These are phyloP conservation scores for Dascyllus trimaculatus DNA, from an alignment of 2,113 vertebrate genomes.

Conservation along the genomic window DNA sequence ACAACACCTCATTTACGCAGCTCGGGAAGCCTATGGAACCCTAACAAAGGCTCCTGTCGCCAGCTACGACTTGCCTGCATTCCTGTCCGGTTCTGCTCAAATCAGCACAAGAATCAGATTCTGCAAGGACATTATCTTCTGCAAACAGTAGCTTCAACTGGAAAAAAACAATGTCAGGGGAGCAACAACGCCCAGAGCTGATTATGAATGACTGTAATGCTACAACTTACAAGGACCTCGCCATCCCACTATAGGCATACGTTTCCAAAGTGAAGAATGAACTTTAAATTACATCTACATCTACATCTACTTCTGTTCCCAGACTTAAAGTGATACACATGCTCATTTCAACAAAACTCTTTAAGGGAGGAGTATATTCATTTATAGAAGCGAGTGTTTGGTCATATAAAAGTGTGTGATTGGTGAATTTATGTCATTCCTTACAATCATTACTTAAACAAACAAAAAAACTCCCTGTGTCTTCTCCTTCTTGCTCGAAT, in stretches of 20 bases:
- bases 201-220: not conserved
- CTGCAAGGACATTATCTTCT: not conserved
- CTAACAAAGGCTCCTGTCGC: not conserved
- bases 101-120: not conserved
- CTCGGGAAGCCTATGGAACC: not conserved
- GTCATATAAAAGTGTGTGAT: too few relatives aligned
- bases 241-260: not conserved
- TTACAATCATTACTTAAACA: too few relatives aligned
- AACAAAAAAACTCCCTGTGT: not conserved
- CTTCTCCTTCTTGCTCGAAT: not conserved
- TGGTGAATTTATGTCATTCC: too few relatives aligned
- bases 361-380: too few relatives aligned
- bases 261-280: not conserved
- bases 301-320: not conserved
- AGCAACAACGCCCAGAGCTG: not conserved
- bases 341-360: too few relatives aligned
- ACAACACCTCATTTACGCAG: slow-evolving; percentile 14
- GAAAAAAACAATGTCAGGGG: slow-evolving; percentile 4
- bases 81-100: slow-evolving; percentile 8
- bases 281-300: not conserved
- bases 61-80: not conserved
- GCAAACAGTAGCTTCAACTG: not conserved
- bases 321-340: not conserved
- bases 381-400: too few relatives aligned
- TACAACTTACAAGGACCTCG: not conserved